Evolutionary conservation across 2,888 invertebrate genomes (phyloP).

Genomic region (Macaria liturata): DNA sequence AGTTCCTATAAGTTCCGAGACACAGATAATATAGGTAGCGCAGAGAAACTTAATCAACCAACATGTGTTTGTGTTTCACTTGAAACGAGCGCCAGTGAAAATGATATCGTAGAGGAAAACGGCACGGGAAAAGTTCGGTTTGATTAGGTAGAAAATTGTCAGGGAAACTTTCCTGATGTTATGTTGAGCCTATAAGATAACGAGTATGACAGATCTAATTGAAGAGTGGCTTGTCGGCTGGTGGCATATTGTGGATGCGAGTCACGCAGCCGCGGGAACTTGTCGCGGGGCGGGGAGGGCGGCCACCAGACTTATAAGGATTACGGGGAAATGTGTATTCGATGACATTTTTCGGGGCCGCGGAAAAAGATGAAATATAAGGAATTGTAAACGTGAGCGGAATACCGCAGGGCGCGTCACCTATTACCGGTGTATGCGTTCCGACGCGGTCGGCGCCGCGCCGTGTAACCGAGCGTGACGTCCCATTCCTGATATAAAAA

Average conservation of each 20-base stretch:
- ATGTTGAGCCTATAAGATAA: slow-evolving; percentile 47
- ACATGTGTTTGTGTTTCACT: slow-evolving; percentile 27
- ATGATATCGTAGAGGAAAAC: slow-evolving; percentile 30
- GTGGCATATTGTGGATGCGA: slow-evolving; percentile 62
- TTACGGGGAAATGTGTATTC: slow-evolving; percentile 83
- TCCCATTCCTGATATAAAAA: slow-evolving; percentile 81
- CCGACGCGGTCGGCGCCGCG: slow-evolving; percentile 76
- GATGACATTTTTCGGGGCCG: slow-evolving; percentile 82
- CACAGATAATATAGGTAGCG: slow-evolving; percentile 3
- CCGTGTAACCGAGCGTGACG: slow-evolving; percentile 79
- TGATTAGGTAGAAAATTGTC: slow-evolving; percentile 39
- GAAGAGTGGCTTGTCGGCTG: slow-evolving; percentile 55
- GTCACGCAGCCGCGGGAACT: slow-evolving; percentile 70
- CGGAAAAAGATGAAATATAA: slow-evolving; percentile 83
- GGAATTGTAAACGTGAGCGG: slow-evolving; percentile 81
- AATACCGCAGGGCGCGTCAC: slow-evolving; percentile 73
- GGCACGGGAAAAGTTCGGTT: slow-evolving; percentile 32
- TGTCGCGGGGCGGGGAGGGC: slow-evolving; percentile 54
- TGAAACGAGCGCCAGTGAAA: slow-evolving; percentile 26
- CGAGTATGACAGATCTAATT: slow-evolving; percentile 54
- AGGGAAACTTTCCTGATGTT: slow-evolving; percentile 36
- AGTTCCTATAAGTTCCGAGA: slow-evolving; percentile 4
- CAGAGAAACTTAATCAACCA: slow-evolving; percentile 22
- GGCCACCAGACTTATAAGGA: slow-evolving; percentile 80
- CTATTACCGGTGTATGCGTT: slow-evolving; percentile 79